phyloP scores from a whole-genome alignment of 2,888 invertebrate species.

The Melinopterus prodromus region DNA sequence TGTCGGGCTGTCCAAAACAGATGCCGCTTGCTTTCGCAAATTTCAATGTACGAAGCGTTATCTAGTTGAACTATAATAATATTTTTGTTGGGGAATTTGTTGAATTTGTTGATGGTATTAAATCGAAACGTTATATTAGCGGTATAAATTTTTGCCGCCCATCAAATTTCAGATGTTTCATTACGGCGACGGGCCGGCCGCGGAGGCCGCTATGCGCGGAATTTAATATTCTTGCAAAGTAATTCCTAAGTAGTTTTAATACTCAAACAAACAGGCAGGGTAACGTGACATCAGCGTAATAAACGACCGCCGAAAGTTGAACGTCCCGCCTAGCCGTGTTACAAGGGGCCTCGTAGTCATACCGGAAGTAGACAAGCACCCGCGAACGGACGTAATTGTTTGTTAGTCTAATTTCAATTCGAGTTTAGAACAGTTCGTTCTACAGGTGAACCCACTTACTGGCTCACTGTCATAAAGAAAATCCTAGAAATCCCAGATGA shows the following conservation, averaged over 20 bases:
- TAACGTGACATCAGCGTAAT: conserved; percentile 4
- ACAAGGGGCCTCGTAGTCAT: too few species aligned
- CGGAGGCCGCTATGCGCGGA: neutral
- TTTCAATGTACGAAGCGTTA: neutral
- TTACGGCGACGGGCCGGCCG: neutral
- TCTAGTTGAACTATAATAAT: neutral
- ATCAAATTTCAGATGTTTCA: neutral
- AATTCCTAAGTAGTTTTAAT: conserved; percentile 20
- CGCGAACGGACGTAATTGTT: too few species aligned
- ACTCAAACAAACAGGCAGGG: conserved; percentile 11
- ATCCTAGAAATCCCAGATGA: too few species aligned
- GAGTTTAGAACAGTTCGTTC: too few species aligned
- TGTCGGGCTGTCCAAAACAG: neutral
- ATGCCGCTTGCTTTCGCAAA: neutral
- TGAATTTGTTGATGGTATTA: too few species aligned
- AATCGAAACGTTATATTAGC: neutral
- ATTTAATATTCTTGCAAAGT: conserved; percentile 23
- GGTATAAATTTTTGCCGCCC: neutral
- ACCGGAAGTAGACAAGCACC: too few species aligned
- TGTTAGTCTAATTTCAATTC: too few species aligned
- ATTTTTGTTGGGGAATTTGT: too few species aligned
- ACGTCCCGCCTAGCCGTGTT: neutral
- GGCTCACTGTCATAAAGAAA: too few species aligned
- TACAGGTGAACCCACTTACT: too few species aligned
- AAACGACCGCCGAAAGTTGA: conserved; percentile 19